Base-by-base conservation (phyloP, 2,797 vertebrate species). In the Alcedo quadribrachys region DNA sequence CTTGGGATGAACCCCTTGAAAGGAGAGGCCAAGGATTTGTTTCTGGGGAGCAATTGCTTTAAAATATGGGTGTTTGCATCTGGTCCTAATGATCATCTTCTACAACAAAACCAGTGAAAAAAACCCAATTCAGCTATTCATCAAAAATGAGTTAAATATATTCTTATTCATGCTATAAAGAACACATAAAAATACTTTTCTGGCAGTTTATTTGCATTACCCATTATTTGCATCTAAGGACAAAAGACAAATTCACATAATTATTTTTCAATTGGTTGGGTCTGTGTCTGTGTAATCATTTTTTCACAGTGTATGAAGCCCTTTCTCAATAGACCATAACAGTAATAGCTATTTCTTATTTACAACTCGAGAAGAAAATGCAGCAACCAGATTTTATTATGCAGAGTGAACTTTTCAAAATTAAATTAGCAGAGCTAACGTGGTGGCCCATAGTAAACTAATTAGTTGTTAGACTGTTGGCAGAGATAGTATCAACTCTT, bases 171-270 rank as follows among this genome's bases (percentile, higher is more conserved):
- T 53, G 51, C 70, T 82, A 83, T 88, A 91, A 92, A 95, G 95
- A 93, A 76, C 77, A 89, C 87, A 88, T 83, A 89, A 92, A 85
- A 95, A 83, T 87, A 95, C 90, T 91, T 96, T 78, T 80, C 73
- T 68, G 79, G 85, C 75, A 69, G 66, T 90, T 96, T 94, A 90
- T 96, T 96, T 96, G 91, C 89, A 92, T 92, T 96, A 94, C 60
- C 89, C 89, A 83, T 94, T 97, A 94, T 90, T 95, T 96, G 92
- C 83, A 74, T 86, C 91, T 82, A 67, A 92, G 90, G 90, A 91
- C 80, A 85, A 95, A 96, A 93, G 95, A 90, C 84, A 94, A 75
- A 82, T 89, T 90, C 86, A 66, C 51, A 27, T 83, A 83, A 92
- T 94, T 82, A 92, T 91, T 87, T 97, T 93, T 89, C 95, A 93